Evolutionary conservation across 1,140 invertebrate species (phyloP), one percentile per base, ranked within the genome.

Genomic region (Adelges cooleyi): DNA sequence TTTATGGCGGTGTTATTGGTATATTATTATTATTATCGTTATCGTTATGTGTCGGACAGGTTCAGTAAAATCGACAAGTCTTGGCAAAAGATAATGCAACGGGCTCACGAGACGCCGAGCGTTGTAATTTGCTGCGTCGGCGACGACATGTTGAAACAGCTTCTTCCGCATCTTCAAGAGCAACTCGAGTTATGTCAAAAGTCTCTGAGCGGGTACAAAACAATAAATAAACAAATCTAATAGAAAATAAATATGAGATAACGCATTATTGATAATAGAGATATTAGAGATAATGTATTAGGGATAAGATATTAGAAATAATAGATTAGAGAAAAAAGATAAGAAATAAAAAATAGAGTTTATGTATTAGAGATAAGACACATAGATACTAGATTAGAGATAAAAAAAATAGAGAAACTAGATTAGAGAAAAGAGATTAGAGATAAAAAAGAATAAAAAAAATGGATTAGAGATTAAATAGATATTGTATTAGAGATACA

Each of bases 1-100:
- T 67, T 65, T 33, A 53, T 29, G 15, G n/a, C n/a, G 5, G n/a
- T 8, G 3, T 52, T 18, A 22, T 33, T 33, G 29, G 29, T 33
- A 33, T 33, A 33, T 33, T 33, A 33, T n/a, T 33, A 25, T 36
- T n/a, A 22, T 38, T 56, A 22, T 33, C 53, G n/a, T 38, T 38
- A 8, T 6, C 36, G 36, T 38, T 38, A 44, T 66, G 15, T 48
- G 9, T 27, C 38, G 20, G 22, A 46, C 66, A 77, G 89, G 65
- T 97, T 97, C 77, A 91, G 90, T 20, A 95, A 94, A 78, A 97
- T 98, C 68, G 95, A 98, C 74, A 95, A 96, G 72, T 94, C 91
- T 2, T 98, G 95, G 94, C 91, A 95, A 73, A 96, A 96, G 74
- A 95, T 97, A 25, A 97, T 98, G 93, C 89, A 91, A 71, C 76